These are phyloP conservation scores for Anthoptus insignis DNA, from an alignment of 2,888 invertebrate genomes.

Conservation along the genomic window DNA sequence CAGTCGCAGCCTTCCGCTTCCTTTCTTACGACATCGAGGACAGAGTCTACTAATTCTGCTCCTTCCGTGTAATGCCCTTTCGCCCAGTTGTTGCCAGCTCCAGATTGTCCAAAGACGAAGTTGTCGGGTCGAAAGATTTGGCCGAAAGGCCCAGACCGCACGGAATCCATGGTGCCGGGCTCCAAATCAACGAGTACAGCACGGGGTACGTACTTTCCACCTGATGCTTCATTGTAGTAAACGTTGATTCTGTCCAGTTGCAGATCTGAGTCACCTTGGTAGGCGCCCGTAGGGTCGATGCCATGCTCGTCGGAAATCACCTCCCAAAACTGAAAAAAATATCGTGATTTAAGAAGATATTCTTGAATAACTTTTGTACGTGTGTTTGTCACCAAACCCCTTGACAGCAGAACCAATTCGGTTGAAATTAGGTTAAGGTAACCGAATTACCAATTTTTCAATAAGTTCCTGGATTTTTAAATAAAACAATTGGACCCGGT, in stretches of 20 bases:
- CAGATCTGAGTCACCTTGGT: conserved; percentile 90
- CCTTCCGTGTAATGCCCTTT: conserved; percentile 91
- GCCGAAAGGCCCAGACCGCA: conserved; percentile 89
- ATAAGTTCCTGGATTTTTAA: no score
- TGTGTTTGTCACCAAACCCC: no score
- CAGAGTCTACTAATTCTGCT: conserved; percentile 88
- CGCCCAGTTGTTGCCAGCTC: conserved; percentile 88
- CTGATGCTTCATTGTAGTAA: conserved; percentile 91
- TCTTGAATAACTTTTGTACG: no score
- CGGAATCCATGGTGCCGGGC: conserved; percentile 88
- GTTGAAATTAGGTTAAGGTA: no score
- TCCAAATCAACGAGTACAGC: conserved; percentile 77
- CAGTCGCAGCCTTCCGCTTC: conserved; percentile 91
- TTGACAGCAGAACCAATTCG: no score
- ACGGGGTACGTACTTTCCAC: conserved; percentile 76
- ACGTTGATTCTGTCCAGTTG: conserved; percentile 92
- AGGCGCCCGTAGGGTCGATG: conserved; percentile 75
- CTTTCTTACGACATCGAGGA: conserved; percentile 85
- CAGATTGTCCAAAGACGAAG: conserved; percentile 89
- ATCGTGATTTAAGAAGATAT: conserved; percentile 15
- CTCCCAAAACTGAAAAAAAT: conserved; percentile 79
- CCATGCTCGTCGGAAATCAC: conserved; percentile 78
- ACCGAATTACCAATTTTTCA: no score
- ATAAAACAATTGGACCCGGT: no score
- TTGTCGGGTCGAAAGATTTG: conserved; percentile 92